Evolutionary conservation across 2,888 invertebrate genomes (phyloP), one percentile per base, ranked within the genome.

Genomic region (Xestia c-nigrum): DNA sequence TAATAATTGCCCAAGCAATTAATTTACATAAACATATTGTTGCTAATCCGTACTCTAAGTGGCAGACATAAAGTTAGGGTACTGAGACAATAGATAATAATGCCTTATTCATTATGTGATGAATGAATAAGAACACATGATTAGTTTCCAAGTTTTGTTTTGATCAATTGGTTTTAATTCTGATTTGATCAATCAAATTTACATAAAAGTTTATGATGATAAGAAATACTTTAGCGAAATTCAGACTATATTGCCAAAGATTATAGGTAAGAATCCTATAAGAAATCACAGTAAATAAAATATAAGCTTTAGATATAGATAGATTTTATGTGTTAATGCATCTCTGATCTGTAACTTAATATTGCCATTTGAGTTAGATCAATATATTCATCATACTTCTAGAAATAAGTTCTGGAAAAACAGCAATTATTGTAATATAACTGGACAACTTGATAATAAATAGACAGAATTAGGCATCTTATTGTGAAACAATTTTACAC

Each of bases 211-310:
- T 40, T 40, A n/a, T 47, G 1, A 61, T 40, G n/a, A 40, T 5
- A 63, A n/a, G 16, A 78, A 57, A 31, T 61, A 43, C 10, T 55
- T 71, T 7, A 64, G 19, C 40, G 47, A 79, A 57, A 64, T 55
- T 0, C 31, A 43, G n/a, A 4, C 19, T 31, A 57, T 24, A 47
- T 55, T 61, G 7, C 10, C 21, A 43, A 43, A 50, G 24, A 50
- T 10, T n/a, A 59, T 59, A 68, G 59, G 24, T 68, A 59, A 57
- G 52, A 80, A 72, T 82, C 64, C 40, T 72, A 52, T 72, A 59
- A 55, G 68, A 68, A 72, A 69, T 63, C 12, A 47, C 14, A 38
- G 14, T 43, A n/a, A 59, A 46, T 52, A 38, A 5, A 40, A n/a
- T 57, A 14, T 16, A 16, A 64, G n/a, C 63, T 31, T 50, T 14